Evolutionary conservation across 2,888 invertebrate species (phyloP).

Genomic region (Junonia oenone): DNA sequence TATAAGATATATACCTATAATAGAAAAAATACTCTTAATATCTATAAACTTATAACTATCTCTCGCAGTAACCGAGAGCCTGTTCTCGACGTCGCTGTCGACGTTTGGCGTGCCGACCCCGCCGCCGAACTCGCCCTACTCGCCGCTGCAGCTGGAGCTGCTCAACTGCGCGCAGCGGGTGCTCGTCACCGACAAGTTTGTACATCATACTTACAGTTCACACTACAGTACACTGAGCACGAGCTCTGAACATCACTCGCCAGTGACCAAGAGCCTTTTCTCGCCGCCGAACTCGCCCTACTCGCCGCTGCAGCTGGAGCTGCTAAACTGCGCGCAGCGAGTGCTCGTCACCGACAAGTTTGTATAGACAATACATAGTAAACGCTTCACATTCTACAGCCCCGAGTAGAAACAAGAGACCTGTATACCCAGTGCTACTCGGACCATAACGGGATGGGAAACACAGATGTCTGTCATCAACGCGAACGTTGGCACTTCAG

Average conservation of each 20-base stretch:
- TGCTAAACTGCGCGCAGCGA: conserved; percentile 78
- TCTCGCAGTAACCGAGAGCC: conserved; percentile 82
- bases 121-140: conserved; percentile 84
- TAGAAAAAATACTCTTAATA: no score
- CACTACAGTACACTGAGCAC: no score
- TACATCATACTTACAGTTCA: conserved; percentile 11
- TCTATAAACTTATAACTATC: conserved; percentile 32
- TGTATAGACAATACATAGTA: no score
- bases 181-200: conserved; percentile 70
- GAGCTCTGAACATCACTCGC: no score
- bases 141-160: conserved; percentile 83
- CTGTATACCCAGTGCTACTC: no score
- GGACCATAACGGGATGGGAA: no score
- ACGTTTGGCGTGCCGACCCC: conserved; percentile 84
- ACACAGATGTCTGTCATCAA: no score
- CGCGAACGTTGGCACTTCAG: no score
- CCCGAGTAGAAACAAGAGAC: no score
- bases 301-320: conserved; percentile 83
- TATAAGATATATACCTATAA: no score
- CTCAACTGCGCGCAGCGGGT: conserved; percentile 77
- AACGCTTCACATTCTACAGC: no score
- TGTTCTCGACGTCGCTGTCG: conserved; percentile 83
- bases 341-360: conserved; percentile 70
- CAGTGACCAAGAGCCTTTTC: conserved; percentile 85
- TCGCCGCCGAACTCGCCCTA: conserved; percentile 85